Evolutionary conservation across 2,888 invertebrate genomes (phyloP).

Genomic region (Leptodirus hochenwartii): DNA sequence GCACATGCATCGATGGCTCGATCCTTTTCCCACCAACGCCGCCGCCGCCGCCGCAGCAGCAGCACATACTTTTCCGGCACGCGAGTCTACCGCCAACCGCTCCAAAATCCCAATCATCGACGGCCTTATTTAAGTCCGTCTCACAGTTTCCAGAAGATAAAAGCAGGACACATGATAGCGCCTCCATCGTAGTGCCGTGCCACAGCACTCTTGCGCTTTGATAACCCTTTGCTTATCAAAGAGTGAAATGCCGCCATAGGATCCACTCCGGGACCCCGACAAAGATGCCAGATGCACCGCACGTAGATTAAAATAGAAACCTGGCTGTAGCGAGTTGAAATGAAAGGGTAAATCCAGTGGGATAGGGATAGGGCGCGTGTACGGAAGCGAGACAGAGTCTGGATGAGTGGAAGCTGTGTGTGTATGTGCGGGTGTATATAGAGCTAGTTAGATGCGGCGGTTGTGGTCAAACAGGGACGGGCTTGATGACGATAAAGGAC

Average conservation of each 20-base stretch:
- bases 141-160: constrained; percentile 13
- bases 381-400: constrained; percentile 39
- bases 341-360: no score
- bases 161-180: constrained; percentile 11
- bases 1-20: constrained; percentile 24
- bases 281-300: neutral
- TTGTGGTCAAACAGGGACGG: constrained; percentile 51
- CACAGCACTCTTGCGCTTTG: constrained; percentile 26
- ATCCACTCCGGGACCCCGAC: constrained; percentile 1
- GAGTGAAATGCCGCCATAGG: constrained; percentile 13
- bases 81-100: constrained; percentile 18
- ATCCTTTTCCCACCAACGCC: constrained; percentile 16
- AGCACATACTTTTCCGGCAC: constrained; percentile 22
- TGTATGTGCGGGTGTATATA: no score
- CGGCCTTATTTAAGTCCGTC: no score
- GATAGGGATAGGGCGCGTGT: constrained; percentile 30
- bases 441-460: no score
- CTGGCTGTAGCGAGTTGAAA: no score
- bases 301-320: no score
- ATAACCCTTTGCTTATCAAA: constrained; percentile 31
- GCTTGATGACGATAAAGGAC: constrained; percentile 48
- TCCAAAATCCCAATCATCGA: no score
- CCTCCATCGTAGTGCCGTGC: constrained; percentile 20
- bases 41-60: constrained; percentile 4
- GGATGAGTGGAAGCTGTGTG: no score